Conservation (phyloP, 2,113 vertebrate species). For the Leptobrachium leishanense region DNA sequence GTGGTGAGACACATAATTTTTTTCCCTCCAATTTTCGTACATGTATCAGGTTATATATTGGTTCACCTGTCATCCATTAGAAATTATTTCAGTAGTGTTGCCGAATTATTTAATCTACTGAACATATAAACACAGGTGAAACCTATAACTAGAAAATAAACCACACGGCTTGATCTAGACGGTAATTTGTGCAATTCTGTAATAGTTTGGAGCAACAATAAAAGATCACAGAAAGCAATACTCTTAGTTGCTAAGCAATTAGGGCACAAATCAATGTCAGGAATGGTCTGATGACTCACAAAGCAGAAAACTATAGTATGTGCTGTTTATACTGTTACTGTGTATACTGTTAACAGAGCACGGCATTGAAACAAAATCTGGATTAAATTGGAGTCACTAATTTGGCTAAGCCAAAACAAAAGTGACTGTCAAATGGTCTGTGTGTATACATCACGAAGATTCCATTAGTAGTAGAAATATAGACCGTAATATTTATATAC, state of each 20-base stretch:
- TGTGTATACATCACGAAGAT: too few relatives aligned
- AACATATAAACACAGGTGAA: not conserved
- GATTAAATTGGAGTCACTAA: not conserved
- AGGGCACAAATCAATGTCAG: not conserved
- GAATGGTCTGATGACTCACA: conserved; percentile 1
- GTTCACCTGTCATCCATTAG: too few relatives aligned
- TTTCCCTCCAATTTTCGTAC: too few relatives aligned
- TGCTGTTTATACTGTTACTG: not conserved
- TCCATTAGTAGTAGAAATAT: too few relatives aligned
- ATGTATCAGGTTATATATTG: too few relatives aligned
- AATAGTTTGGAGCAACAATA: not conserved
- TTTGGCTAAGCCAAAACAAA: not conserved
- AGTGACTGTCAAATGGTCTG: not conserved
- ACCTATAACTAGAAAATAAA: not conserved
- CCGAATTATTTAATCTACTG: not conserved
- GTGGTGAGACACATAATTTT: too few relatives aligned
- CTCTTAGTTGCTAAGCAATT: conserved; percentile 3
- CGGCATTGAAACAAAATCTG: not conserved
- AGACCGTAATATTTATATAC: too few relatives aligned
- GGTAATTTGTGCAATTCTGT: not conserved
- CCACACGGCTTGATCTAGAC: not conserved
- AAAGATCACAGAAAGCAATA: not conserved
- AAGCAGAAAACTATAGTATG: not conserved
- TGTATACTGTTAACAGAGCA: not conserved
- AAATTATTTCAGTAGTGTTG: not conserved